Base-by-base conservation (phyloP, 2,113 vertebrate genomes). In the Prionailurus viverrinus region DNA sequence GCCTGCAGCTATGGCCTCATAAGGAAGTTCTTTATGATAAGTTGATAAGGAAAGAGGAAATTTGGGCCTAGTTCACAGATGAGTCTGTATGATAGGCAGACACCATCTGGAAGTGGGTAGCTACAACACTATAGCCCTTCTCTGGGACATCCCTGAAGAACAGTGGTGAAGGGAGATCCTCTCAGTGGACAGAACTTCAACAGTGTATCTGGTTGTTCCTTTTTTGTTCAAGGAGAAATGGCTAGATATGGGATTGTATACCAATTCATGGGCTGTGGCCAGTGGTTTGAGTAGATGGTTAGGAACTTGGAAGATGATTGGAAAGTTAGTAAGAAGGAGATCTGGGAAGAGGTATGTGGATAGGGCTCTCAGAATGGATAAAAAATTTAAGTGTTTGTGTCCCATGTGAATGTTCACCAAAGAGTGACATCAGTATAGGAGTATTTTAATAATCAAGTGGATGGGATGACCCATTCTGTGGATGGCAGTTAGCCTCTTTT, bases 321-420 rank as follows among this genome's bases (percentile, higher is more conserved):
- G 41, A 89, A 92, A 78, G 86, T 29, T 55, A 68, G 55, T 78
- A 41, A 29, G 8, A 55, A 83, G 51, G 76, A 76, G 55, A 29
- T 91, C 4, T 93, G 33, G 48, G 39, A 91, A 68, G 39, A 58
- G 14, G 14, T n/a, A 68, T 31, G 29, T 97, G 27, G 14, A 39
- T 58, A 55, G 29, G 18, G 12, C 5, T 90, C n/a, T 93, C 15
- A 85, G 84, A 94, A 51, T 80, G 13, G 9, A 65, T 92, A 2
- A 48, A 58, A 89, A 74, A 31, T 85, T 19, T 85, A 89, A 8
- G 14, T 90, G 63, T 92, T 92, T 97, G 9, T 63, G 25, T 63
- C 19, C n/a, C 8, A 25, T 74, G 3, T 86, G 73, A 93, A 68
- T 86, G 41, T 19, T 96, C 23, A 39, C 33, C 36, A n/a, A 66